Percentiles rank a stretch among this genome's conserved stretches.
Evolutionary conservation across 1,140 invertebrate genomes (phyloP).

Genomic region (Drosophila parabipectinata): DNA sequence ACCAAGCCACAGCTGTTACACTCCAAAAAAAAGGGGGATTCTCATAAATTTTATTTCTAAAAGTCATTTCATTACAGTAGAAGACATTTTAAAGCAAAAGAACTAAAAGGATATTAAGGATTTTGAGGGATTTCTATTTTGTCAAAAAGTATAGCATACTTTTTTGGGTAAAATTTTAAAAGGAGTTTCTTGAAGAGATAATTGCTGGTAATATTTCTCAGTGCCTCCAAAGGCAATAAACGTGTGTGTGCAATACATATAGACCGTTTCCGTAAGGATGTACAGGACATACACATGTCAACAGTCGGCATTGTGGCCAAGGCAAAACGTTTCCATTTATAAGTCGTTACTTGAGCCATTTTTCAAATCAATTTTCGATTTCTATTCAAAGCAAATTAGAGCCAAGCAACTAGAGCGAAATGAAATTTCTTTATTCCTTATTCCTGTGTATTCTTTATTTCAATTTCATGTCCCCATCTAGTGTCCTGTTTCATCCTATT

Average conservation of each 20-base stretch:
- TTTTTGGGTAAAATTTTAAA: neutral
- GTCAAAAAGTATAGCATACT: neutral
- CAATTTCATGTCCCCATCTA: neutral
- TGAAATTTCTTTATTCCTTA: slow-evolving; percentile 15
- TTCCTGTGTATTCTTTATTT: no score
- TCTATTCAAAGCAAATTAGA: slow-evolving; percentile 34
- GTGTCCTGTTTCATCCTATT: slow-evolving; percentile 1
- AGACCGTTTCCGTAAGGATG: neutral
- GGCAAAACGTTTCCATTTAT: slow-evolving; percentile 41
- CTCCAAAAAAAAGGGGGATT: neutral
- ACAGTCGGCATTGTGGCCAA: slow-evolving; percentile 25
- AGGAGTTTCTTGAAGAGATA: no score
- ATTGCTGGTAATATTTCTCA: neutral
- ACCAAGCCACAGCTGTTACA: slow-evolving; percentile 16
- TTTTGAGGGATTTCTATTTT: neutral
- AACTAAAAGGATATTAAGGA: no score
- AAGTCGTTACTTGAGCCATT: slow-evolving; percentile 25
- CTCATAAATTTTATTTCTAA: no score
- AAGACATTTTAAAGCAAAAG: no score
- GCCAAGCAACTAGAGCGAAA: slow-evolving; percentile 18
- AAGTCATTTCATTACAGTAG: no score
- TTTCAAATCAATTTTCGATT: slow-evolving; percentile 48
- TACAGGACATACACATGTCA: slow-evolving; percentile 18
- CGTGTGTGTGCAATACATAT: neutral
- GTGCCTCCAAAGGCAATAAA: neutral